Percentiles rank a stretch among this genome's conserved stretches.
Conservation (phyloP, 37 sponge, comb jelly and placozoan genomes). For the Geodia barretti region DNA sequence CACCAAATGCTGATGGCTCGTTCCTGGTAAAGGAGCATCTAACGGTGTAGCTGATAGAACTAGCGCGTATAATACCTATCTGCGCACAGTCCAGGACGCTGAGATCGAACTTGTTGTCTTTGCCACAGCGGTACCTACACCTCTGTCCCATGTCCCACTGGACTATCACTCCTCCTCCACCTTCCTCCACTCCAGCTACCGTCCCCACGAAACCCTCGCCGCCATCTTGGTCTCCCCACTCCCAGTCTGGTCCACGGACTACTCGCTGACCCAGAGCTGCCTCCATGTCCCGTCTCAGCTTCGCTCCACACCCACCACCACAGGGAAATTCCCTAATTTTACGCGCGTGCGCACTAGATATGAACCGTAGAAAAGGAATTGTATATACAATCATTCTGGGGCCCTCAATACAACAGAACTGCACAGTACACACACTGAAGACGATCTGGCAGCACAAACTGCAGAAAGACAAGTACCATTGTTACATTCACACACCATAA, state of each 20-base stretch:
- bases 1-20: neutral
- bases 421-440: neutral
- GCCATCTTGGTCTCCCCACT: conserved; percentile 85
- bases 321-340: too few species aligned
- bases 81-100: neutral
- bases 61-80: too few species aligned
- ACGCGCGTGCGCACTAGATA: too few species aligned
- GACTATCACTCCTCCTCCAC: conserved; percentile 51
- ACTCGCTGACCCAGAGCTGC: conserved; percentile 66
- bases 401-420: neutral
- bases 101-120: conserved; percentile 44
- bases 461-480: too few species aligned
- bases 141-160: conserved; percentile 66
- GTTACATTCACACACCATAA: too few species aligned
- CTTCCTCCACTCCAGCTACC: conserved; percentile 49
- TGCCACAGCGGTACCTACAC: conserved; percentile 51
- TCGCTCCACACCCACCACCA: too few species aligned
- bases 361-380: too few species aligned
- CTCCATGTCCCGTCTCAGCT: neutral
- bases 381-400: too few species aligned
- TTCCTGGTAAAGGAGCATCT: too few species aligned
- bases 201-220: conserved; percentile 87
- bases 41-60: too few species aligned
- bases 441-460: neutral
- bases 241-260: conserved; percentile 90